Evolutionary conservation across 2,113 vertebrate species (phyloP), one percentile per base, ranked within the genome.

Genomic region (Saimiri boliviensis): DNA sequence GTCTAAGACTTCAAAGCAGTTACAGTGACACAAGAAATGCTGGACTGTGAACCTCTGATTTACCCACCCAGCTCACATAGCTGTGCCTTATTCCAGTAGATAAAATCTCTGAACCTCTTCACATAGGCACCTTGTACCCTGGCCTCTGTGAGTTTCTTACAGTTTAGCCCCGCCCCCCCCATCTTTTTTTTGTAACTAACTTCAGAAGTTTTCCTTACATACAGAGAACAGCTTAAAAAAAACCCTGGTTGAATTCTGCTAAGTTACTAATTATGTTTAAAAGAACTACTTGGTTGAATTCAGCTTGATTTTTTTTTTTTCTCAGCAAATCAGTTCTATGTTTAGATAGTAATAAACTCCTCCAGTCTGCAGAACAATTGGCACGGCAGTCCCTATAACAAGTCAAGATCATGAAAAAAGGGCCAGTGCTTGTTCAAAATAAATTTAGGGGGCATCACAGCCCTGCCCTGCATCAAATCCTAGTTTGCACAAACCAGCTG

Each of bases 221-320:
- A 80, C 74, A 95, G 58, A 88, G 90, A 95, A 94, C 42, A 93
- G 92, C 76, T 97, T 95, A 70, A 93, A 86, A 97, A 97, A 68
- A 84, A 79, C 42, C 70, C 71, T 77, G 56, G 76, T 97, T 96
- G 91, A 96, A 96, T 95, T 98, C 96, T 98, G 95, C 89, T 90
- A 96, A 96, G 84, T 97, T 95, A 97, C 96, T 98, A 97, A 97
- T 97, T 97, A 97, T 97, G 96, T 92, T 96, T 95, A 90, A 96
- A 94, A 97, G 96, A 96, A 93, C 77, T 96, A 96, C 96, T 97
- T 97, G 95, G 90, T 98, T 97, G 96, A 97, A 95, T 98, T 95
- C 96, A 96, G 96, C 90, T 96, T 95, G 92, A 86, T 86, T 92
- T 91, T 89, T 96, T 87, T 92, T 80, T 45, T 4, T 4, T 6